Base-by-base conservation (phyloP, 2,113 vertebrate genomes). In the Sinocyclocheilus maitianheensis region DNA sequence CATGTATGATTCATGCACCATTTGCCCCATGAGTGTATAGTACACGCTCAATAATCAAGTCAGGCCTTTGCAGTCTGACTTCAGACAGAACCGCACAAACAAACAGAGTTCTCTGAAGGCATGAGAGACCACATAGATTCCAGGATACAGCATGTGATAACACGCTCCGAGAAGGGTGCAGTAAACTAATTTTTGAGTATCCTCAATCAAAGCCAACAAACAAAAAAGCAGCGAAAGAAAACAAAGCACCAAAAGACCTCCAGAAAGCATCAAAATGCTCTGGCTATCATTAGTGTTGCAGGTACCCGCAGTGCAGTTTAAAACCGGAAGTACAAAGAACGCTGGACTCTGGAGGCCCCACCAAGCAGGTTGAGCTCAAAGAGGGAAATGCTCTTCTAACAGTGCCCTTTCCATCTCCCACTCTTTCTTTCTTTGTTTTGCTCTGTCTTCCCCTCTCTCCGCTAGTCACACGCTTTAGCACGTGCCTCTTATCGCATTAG, bases 401-500 rank as follows among this genome's bases (percentile, higher is more conserved):
- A 74, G 51, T 74, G 81, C 24, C 81, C 37, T 60, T 79, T 58
- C 22, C 51, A 67, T 76, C 81, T 84, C 53, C 48, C 74, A 22
- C 60, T n/a, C 75, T 34, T 77, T 46, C 40, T 51, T 51, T 53
- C 30, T 72, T 30, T 60, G 58, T 69, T 65, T 81, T 16, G 58
- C 22, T 51, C 62, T 18, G 8, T 71, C 24, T 69, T 85, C 37
- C 30, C 53, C 65, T 75, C 60, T 77, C 46, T 34, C 30, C 14
- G 22, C 34, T 53, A 84, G 84, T 76, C 85, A 67, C 55, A 11
- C 24, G 53, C 63, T 60, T 60, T 3, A 55, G 80, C 71, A 84
- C 78, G 81, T 86, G 84, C 58, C 85, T 88, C 82, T 88, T 88
- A 88, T 87, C 83, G 69, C 83, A 75, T 83, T 85, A 87, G 85